Conservation (phyloP, 2,888 invertebrate genomes). For the Acanthacorydalis orientalis region DNA sequence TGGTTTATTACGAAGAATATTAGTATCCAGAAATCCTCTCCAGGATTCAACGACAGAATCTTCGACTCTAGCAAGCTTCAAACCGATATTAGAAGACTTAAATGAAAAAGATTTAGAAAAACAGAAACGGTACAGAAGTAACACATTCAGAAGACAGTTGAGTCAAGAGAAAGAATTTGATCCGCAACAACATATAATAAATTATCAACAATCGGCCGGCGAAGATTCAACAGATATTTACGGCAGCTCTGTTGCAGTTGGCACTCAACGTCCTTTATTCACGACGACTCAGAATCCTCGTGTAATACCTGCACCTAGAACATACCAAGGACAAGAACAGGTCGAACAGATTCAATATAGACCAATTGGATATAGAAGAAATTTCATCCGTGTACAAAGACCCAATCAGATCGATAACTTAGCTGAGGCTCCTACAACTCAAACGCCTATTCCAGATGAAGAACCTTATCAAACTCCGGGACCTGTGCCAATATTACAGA, state of each 20-base stretch:
- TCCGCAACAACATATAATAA: constrained; percentile 33
- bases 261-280: constrained; percentile 46
- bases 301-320: constrained; percentile 29
- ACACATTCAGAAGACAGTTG: constrained; percentile 43
- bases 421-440: constrained; percentile 26
- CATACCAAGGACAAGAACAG: background rate
- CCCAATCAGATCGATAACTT: background rate
- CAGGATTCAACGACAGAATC: constrained; percentile 14
- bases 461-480: constrained; percentile 33
- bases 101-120: constrained; percentile 26
- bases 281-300: constrained; percentile 44
- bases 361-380: constrained; percentile 2
- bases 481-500: constrained; percentile 36
- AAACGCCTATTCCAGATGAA: constrained; percentile 29
- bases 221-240: constrained; percentile 54
- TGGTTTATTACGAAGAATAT: constrained; percentile 15
- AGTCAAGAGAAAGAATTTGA: constrained; percentile 34
- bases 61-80: constrained; percentile 16
- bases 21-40: constrained; percentile 20
- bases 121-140: constrained; percentile 29
- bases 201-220: constrained; percentile 38
- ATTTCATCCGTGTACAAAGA: constrained; percentile 1
- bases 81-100: constrained; percentile 34
- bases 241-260: constrained; percentile 43
- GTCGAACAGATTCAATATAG: background rate